phyloP scores from a whole-genome alignment of 30 jellyfish, hydroid and myxozoan genomes.

The Aurelia sp. region DNA sequence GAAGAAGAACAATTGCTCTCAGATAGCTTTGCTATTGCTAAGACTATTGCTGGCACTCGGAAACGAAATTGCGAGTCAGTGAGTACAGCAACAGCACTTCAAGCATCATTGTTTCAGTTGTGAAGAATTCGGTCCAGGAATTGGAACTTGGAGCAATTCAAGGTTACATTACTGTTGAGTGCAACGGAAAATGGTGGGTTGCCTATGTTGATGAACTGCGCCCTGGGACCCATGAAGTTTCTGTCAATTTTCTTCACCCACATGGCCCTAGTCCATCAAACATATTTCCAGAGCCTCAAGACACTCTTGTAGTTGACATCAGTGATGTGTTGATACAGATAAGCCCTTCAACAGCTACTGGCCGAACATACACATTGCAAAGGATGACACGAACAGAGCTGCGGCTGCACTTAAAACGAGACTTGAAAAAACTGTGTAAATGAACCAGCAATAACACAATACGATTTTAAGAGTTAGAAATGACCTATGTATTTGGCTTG shows the following conservation, averaged over 20 bases:
- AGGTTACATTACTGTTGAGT: slow-evolving; percentile 6
- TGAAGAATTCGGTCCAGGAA: neutral
- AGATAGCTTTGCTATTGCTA: neutral
- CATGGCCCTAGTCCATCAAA: slow-evolving; percentile 47
- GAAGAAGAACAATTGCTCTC: slow-evolving; percentile 3
- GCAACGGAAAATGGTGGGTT: slow-evolving; percentile 26
- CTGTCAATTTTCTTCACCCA: slow-evolving; percentile 11
- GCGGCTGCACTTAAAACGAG: neutral
- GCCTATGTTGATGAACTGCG: neutral
- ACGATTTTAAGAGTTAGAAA: neutral
- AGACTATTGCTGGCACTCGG: slow-evolving; percentile 13
- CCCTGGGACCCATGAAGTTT: slow-evolving; percentile 19
- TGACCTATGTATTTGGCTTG: neutral
- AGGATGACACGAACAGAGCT: neutral
- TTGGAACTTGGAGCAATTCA: slow-evolving; percentile 7
- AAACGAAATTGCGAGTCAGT: slow-evolving; percentile 4
- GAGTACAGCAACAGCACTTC: slow-evolving; percentile 1
- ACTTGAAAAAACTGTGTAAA: neutral
- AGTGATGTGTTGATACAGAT: neutral
- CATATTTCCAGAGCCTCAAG: slow-evolving; percentile 18
- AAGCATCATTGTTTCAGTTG: slow-evolving; percentile 3
- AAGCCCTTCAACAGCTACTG: too few species aligned
- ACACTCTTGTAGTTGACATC: neutral
- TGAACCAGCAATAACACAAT: neutral
- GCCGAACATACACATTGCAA: slow-evolving; percentile 35